These are phyloP conservation scores for Pantelozetes paolii DNA, from an alignment of 2,888 invertebrate species.

Conservation along the genomic window DNA sequence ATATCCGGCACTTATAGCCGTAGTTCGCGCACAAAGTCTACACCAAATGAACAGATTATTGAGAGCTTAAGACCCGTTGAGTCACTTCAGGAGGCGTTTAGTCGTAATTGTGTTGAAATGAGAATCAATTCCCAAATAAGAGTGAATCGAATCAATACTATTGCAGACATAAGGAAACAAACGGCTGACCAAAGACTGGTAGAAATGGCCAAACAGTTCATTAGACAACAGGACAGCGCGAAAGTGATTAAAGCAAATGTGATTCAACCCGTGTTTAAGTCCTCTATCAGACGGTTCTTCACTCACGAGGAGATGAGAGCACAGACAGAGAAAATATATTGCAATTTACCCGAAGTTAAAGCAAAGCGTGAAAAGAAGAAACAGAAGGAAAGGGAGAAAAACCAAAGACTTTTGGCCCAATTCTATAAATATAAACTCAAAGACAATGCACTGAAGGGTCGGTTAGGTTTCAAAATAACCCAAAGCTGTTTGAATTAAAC, in stretches of 20 bases:
- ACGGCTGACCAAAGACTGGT: constrained; percentile 31
- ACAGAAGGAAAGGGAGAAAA: constrained; percentile 38
- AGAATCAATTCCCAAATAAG: constrained; percentile 30
- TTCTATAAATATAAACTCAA: constrained; percentile 40
- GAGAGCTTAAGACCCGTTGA: neutral
- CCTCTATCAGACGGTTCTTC: constrained; percentile 35
- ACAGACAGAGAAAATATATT: constrained; percentile 40
- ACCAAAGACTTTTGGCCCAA: constrained; percentile 41
- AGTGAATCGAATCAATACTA: constrained; percentile 31
- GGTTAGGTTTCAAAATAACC: constrained; percentile 38
- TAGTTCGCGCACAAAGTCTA: neutral
- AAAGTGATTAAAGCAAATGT: neutral
- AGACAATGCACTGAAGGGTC: constrained; percentile 40
- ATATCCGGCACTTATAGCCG: neutral
- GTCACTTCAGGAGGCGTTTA: constrained; percentile 36
- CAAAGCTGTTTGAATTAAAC: constrained; percentile 28
- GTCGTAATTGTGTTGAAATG: constrained; percentile 14
- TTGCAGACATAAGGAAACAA: constrained; percentile 30
- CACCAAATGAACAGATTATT: neutral
- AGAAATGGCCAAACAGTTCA: constrained; percentile 22
- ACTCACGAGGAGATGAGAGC: constrained; percentile 41
- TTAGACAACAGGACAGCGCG: constrained; percentile 21
- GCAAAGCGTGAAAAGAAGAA: neutral
- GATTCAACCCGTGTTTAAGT: constrained; percentile 14
- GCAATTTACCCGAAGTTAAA: constrained; percentile 38